Evolutionary conservation across 2,888 invertebrate species (phyloP).

Genomic region (Aphodius granarius): DNA sequence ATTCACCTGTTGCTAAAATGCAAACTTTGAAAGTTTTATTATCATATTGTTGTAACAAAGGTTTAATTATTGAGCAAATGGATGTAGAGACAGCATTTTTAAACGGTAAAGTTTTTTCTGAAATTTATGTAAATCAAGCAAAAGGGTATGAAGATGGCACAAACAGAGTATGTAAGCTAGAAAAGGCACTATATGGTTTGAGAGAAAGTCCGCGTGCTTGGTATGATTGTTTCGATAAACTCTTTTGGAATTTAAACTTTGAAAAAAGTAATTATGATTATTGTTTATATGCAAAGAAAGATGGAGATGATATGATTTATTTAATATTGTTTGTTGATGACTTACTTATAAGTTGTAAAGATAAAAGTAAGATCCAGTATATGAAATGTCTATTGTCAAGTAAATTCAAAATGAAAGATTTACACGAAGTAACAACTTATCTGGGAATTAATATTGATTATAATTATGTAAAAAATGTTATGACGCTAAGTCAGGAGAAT

Average conservation of each 20-base stretch:
- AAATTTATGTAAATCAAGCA: constrained; percentile 15
- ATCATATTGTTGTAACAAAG: constrained; percentile 10
- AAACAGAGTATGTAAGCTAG: neutral
- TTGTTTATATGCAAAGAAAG: neutral
- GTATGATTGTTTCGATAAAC: neutral
- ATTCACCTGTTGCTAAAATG: constrained; percentile 22
- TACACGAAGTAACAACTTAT: neutral
- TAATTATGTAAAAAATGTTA: neutral
- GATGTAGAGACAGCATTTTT: constrained; percentile 14
- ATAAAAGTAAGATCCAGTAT: neutral
- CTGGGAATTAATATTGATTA: neutral
- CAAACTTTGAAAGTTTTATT: constrained; percentile 18
- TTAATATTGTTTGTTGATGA: neutral
- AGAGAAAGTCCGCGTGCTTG: neutral
- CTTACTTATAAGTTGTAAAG: neutral
- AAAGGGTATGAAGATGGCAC: constrained; percentile 10
- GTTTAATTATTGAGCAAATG: constrained; percentile 18
- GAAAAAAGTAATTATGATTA: neutral
- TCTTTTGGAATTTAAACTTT: neutral
- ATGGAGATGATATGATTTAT: neutral
- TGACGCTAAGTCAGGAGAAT: constrained; percentile 38
- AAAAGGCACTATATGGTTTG: constrained; percentile 15
- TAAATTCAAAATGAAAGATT: neutral
- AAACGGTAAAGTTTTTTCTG: constrained; percentile 18
- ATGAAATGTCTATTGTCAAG: neutral